Conservation (phyloP, 2,888 invertebrate genomes). For the Geotrupes spiniger region DNA sequence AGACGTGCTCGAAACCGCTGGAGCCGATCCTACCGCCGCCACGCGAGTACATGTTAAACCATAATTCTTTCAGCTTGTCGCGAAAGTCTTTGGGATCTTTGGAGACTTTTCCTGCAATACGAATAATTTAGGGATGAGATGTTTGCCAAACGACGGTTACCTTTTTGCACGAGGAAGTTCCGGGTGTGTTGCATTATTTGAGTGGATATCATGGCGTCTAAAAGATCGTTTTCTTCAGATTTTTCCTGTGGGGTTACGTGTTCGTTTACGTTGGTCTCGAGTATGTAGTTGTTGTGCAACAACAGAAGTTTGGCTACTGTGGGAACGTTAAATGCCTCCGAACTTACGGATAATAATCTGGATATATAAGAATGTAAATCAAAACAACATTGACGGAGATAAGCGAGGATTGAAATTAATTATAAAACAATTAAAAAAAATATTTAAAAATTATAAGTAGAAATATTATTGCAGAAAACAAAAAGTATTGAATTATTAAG, state of each 20-base stretch:
- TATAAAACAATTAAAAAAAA: too few relatives aligned
- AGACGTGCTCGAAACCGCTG: slow-evolving; percentile 90
- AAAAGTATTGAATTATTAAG: too few relatives aligned
- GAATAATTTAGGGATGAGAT: too few relatives aligned
- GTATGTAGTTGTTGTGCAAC: slow-evolving; percentile 84
- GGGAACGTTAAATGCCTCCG: slow-evolving; percentile 62
- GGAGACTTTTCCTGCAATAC: slow-evolving; percentile 56
- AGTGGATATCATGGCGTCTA: slow-evolving; percentile 75
- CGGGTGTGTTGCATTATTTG: slow-evolving; percentile 70
- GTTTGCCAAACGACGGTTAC: too few relatives aligned
- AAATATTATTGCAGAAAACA: too few relatives aligned
- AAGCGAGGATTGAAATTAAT: too few relatives aligned
- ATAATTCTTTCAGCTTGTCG: slow-evolving; percentile 68
- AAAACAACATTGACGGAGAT: not conserved
- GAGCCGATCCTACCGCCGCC: slow-evolving; percentile 78
- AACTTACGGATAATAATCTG: slow-evolving; percentile 66
- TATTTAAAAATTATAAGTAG: too few relatives aligned
- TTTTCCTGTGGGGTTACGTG: slow-evolving; percentile 72
- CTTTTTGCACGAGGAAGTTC: slow-evolving; percentile 61
- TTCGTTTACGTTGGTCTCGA: slow-evolving; percentile 71
- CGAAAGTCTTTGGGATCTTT: slow-evolving; percentile 68
- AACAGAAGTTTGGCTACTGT: slow-evolving; percentile 72
- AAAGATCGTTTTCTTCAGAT: slow-evolving; percentile 74
- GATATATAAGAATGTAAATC: slow-evolving; percentile 24
- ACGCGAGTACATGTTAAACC: slow-evolving; percentile 82